Evolutionary conservation across 1,140 invertebrate species (phyloP).

Genomic region (Leptestheria dahalacensis): DNA sequence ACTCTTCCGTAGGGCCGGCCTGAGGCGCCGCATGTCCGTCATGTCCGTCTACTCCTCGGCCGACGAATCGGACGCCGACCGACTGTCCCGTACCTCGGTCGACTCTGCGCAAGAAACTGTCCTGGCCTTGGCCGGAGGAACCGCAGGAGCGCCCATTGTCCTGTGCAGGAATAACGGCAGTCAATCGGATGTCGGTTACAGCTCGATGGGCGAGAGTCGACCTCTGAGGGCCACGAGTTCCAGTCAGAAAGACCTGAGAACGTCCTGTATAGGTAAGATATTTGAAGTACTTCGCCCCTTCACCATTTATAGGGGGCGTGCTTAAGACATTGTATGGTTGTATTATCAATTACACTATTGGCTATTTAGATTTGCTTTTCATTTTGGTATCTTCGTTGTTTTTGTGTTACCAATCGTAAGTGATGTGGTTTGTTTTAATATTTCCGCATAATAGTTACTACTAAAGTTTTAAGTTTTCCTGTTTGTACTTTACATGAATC

Average conservation of each 20-base stretch:
- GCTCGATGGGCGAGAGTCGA: slow-evolving; percentile 31
- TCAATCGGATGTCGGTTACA: slow-evolving; percentile 34
- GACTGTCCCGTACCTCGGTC: slow-evolving; percentile 24
- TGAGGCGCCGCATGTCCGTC: slow-evolving; percentile 35
- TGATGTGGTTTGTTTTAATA: too few species aligned
- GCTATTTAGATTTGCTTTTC: too few species aligned
- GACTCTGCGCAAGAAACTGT: slow-evolving; percentile 21
- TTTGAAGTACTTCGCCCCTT: background rate
- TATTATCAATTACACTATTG: too few species aligned
- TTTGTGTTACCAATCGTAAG: too few species aligned
- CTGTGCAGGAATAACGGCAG: slow-evolving; percentile 22
- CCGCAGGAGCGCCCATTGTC: slow-evolving; percentile 5
- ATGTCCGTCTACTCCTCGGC: slow-evolving; percentile 24
- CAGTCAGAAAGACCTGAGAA: slow-evolving; percentile 7
- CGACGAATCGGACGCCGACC: slow-evolving; percentile 26
- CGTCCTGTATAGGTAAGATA: background rate
- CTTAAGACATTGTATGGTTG: too few species aligned
- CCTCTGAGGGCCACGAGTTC: slow-evolving; percentile 5
- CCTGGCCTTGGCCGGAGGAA: slow-evolving; percentile 8
- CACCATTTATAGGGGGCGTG: too few species aligned
- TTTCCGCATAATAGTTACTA: too few species aligned
- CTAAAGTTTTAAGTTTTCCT: too few species aligned
- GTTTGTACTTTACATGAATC: too few species aligned
- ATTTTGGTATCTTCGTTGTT: too few species aligned
- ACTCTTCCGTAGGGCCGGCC: slow-evolving; percentile 45